These are phyloP conservation scores for Drosophila saltans DNA, from an alignment of 1,140 invertebrate genomes.

Conservation along the genomic window DNA sequence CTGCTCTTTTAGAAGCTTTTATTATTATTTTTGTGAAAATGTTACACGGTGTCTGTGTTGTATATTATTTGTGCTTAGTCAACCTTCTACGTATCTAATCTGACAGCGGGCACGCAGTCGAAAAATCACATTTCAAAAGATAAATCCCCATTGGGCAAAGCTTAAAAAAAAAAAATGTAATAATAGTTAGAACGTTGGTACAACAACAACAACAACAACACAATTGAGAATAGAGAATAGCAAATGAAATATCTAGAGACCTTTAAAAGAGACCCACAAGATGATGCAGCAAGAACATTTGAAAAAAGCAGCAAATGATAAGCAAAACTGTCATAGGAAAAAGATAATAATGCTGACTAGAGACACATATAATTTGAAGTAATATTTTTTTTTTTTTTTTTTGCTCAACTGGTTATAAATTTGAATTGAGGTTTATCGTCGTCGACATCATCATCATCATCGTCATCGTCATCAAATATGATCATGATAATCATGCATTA, in stretches of 20 bases:
- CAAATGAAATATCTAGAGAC: background rate
- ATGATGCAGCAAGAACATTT: conserved; percentile 58
- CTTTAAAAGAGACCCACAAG: background rate
- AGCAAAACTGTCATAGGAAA: conserved; percentile 72
- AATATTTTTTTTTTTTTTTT: conserved; percentile 34
- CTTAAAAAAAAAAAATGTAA: conserved; percentile 45
- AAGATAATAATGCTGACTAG: conserved; percentile 2
- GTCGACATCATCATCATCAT: conserved; percentile 37
- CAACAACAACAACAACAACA: background rate
- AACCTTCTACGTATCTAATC: conserved; percentile 54
- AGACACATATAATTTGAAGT: background rate
- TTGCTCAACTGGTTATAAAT: conserved; percentile 66
- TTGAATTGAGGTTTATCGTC: conserved; percentile 51
- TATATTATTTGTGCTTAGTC: conserved; percentile 34
- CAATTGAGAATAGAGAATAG: background rate
- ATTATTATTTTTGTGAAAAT: conserved; percentile 8
- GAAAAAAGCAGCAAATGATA: conserved; percentile 60
- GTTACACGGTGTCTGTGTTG: conserved; percentile 28
- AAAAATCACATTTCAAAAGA: conserved; percentile 57
- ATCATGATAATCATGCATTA: conserved; percentile 27
- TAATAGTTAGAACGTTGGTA: background rate
- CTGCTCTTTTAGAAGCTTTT: background rate
- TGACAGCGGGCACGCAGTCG: conserved; percentile 47
- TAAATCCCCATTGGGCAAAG: conserved; percentile 40
- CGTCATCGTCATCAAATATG: conserved; percentile 40